Conservation (phyloP, 2,888 invertebrate species). For the Eupelmus urozonus region DNA sequence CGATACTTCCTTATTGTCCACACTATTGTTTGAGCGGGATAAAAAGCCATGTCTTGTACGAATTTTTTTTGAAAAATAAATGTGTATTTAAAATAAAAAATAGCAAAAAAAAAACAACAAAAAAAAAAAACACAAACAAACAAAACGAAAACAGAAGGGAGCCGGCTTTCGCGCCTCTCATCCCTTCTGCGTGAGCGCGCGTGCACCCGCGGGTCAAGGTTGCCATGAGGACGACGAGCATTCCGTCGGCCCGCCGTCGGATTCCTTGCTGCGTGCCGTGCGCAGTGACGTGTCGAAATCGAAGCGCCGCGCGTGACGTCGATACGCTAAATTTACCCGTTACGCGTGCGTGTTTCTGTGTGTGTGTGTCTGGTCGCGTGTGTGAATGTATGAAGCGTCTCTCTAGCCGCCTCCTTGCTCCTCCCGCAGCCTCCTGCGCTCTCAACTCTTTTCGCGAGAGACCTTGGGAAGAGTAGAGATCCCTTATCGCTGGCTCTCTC, state of each 20-base stretch:
- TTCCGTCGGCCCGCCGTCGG: not conserved
- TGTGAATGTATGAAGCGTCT: constrained; percentile 3
- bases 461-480: not conserved
- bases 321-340: constrained; percentile 54
- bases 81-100: constrained; percentile 42
- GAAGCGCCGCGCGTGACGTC: constrained; percentile 52
- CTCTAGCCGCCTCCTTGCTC: not conserved
- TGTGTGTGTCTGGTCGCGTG: not conserved
- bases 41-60: constrained; percentile 32
- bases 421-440: not conserved
- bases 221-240: not conserved
- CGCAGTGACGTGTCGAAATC: constrained; percentile 59
- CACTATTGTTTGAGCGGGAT: constrained; percentile 7
- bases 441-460: too few relatives aligned
- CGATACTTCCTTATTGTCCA: constrained; percentile 5
- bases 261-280: constrained; percentile 57
- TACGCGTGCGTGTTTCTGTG: not conserved
- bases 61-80: constrained; percentile 42
- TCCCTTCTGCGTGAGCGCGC: not conserved
- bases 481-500: not conserved
- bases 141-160: constrained; percentile 44
- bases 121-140: constrained; percentile 61
- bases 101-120: constrained; percentile 56
- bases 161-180: not conserved
- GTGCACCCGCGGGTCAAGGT: constrained; percentile 54